Conservation (phyloP, 2,113 vertebrate genomes). For the Prunella himalayana region DNA sequence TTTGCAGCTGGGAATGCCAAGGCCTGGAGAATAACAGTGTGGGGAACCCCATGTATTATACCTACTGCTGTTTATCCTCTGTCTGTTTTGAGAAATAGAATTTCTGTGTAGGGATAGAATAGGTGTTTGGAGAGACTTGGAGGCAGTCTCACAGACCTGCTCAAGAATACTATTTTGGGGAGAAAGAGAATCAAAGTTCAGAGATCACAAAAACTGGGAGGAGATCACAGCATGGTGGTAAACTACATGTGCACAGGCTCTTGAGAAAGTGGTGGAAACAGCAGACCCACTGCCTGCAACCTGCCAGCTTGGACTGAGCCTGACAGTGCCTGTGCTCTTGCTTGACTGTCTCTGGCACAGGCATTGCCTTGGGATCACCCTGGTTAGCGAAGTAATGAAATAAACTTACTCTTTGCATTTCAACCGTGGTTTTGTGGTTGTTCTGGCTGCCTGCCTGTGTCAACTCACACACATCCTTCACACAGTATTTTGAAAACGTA, state of each 20-base stretch:
- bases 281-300: neutral
- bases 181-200: neutral
- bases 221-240: neutral
- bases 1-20: neutral
- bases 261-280: neutral
- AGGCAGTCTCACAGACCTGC: neutral
- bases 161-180: neutral
- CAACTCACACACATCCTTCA: neutral
- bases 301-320: neutral
- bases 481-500: neutral
- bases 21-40: neutral
- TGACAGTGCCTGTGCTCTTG: neutral
- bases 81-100: neutral
- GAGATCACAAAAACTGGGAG: neutral
- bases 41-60: neutral
- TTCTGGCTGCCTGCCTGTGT: neutral
- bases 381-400: neutral
- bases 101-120: neutral
- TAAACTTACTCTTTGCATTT: neutral
- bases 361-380: too few relatives aligned
- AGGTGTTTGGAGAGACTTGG: neutral
- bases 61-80: neutral
- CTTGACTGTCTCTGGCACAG: too few relatives aligned
- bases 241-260: accelerated
- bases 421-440: neutral